A percentile compares a stretch with the other conserved stretches of the same genome.
These are phyloP conservation scores for Acipenser ruthenus DNA, from an alignment of 2,797 vertebrate species.

Conservation along the genomic window DNA sequence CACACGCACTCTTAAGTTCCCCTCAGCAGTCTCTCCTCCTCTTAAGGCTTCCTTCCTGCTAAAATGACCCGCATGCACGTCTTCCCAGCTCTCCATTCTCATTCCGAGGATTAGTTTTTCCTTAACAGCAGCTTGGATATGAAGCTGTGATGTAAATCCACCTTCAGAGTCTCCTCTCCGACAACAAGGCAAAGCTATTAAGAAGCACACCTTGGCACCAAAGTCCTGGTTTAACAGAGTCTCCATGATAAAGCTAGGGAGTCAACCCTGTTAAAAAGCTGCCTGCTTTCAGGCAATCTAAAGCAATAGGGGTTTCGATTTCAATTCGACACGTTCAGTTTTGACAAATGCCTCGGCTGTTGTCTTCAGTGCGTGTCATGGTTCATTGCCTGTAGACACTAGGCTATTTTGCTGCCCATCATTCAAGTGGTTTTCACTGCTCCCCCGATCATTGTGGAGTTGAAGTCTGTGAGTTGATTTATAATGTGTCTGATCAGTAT, in stretches of 20 bases:
- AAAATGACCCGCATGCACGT: conserved; percentile 18
- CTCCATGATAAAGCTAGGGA: background rate
- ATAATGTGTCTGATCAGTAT: no score
- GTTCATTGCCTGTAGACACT: no score
- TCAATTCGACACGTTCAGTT: no score
- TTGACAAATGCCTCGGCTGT: no score
- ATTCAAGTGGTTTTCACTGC: no score
- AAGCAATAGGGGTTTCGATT: no score
- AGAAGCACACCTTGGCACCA: conserved; percentile 10
- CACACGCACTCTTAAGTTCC: conserved; percentile 7
- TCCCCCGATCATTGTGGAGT: no score
- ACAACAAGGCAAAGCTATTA: conserved; percentile 1
- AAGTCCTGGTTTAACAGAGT: no score
- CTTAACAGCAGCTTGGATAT: conserved; percentile 1
- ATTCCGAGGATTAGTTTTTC: conserved; percentile 16
- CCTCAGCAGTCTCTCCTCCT: conserved; percentile 2
- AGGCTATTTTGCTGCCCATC: no score
- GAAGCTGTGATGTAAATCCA: background rate
- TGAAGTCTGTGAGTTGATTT: no score
- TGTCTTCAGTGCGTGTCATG: no score
- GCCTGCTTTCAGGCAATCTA: background rate
- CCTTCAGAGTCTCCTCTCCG: background rate
- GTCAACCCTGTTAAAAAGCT: background rate
- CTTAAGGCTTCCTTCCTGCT: background rate
- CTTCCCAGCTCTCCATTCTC: conserved; percentile 7